phyloP scores from a whole-genome alignment of 2,797 vertebrate species.

The Cercopithecus mitis region DNA sequence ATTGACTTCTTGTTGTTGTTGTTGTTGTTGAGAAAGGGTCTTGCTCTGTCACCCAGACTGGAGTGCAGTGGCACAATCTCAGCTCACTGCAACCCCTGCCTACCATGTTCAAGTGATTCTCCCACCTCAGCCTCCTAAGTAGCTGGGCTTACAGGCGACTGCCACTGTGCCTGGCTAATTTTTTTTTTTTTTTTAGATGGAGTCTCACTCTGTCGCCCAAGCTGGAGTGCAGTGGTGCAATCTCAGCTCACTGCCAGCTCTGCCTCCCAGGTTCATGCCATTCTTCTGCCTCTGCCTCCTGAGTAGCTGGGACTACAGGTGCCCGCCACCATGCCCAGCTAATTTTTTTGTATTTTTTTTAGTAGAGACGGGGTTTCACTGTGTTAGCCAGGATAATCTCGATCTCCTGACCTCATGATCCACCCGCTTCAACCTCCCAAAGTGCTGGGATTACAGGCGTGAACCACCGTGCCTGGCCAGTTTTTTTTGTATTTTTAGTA shows the following conservation, averaged over 20 bases:
- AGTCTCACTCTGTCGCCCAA: too few relatives aligned
- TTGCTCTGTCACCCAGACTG: not conserved
- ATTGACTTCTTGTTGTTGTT: not conserved
- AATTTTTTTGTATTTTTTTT: too few relatives aligned
- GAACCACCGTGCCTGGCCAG: accelerated
- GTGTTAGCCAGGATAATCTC: too few relatives aligned
- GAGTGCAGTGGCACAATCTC: not conserved
- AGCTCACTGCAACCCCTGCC: not conserved
- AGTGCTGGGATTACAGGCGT: not conserved
- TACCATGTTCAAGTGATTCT: not conserved
- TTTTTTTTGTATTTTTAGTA: not conserved
- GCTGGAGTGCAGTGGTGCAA: too few relatives aligned
- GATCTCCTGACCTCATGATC: not conserved
- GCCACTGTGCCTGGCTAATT: not conserved
- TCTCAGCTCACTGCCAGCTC: too few relatives aligned
- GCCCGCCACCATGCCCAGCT: too few relatives aligned
- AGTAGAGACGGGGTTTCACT: too few relatives aligned
- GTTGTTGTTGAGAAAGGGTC: not conserved
- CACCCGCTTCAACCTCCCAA: not conserved
- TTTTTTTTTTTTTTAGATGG: too few relatives aligned
- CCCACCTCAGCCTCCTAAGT: not conserved
- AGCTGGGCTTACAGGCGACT: not conserved
- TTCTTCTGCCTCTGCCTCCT: too few relatives aligned
- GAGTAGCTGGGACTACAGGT: too few relatives aligned
- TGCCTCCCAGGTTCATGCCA: too few relatives aligned